Evolutionary conservation across 2,113 vertebrate species (phyloP).

Genomic region (Mionectes macconnelli): DNA sequence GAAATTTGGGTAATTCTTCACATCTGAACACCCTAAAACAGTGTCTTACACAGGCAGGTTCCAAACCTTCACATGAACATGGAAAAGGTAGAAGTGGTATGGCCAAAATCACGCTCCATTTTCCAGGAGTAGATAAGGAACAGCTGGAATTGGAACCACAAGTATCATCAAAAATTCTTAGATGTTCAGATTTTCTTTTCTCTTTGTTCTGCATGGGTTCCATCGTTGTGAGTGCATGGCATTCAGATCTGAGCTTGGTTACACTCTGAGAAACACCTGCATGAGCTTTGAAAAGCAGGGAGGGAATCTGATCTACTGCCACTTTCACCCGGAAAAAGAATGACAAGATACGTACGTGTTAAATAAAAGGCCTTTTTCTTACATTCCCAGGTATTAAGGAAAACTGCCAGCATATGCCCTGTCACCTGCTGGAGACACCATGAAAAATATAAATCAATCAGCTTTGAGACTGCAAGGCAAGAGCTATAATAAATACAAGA

Average conservation of each 20-base stretch:
- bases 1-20: neutral
- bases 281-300: neutral
- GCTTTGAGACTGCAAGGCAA: neutral
- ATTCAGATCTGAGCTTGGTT: neutral
- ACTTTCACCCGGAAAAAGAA: neutral
- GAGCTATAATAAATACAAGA: neutral
- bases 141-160: neutral
- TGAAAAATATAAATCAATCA: neutral
- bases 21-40: neutral
- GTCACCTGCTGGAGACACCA: neutral
- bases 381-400: neutral
- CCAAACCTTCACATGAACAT: neutral
- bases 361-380: neutral
- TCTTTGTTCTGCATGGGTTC: neutral
- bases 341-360: fast-evolving
- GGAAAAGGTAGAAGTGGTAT: neutral
- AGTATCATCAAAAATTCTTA: neutral
- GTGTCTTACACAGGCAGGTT: neutral
- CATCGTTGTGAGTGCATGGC: neutral
- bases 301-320: neutral
- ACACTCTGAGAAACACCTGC: neutral
- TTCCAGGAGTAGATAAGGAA: neutral
- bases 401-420: neutral
- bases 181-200: neutral
- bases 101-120: neutral